Percentiles rank a stretch among this genome's conserved stretches.
Conservation (phyloP, 2,797 vertebrate genomes). For the Clarias fuscus region DNA sequence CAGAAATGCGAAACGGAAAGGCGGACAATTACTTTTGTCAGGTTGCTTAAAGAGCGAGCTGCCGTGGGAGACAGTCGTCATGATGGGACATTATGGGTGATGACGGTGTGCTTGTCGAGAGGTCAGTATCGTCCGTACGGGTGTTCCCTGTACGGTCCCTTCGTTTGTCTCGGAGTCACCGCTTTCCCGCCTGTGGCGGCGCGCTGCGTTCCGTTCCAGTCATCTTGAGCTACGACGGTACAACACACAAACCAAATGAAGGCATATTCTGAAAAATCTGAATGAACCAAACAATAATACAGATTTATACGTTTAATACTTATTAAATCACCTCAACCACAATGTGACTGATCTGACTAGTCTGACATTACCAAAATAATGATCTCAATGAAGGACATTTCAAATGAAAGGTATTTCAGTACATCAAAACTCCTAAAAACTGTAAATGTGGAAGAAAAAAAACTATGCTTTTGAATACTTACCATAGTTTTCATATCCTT, state of each 20-base stretch:
- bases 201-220: constrained; percentile 91
- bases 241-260: neutral
- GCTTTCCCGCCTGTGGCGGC: constrained; percentile 78
- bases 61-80: constrained; percentile 91
- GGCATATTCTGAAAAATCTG: neutral
- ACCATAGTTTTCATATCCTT: constrained; percentile 95
- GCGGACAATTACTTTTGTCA: constrained; percentile 99
- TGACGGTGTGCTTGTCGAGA: constrained; percentile 71
- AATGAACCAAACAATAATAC: neutral
- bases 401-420: neutral
- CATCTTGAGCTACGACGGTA: constrained; percentile 84
- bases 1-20: constrained; percentile 77
- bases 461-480: constrained; percentile 58
- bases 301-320: neutral
- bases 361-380: neutral
- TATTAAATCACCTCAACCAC: neutral
- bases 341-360: neutral
- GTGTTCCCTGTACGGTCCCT: constrained; percentile 92
- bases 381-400: neutral
- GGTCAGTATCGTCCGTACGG: constrained; percentile 95
- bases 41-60: constrained; percentile 94
- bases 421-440: too few species aligned
- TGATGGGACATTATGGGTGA: constrained; percentile 82
- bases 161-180: constrained; percentile 84
- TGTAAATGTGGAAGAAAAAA: neutral